Conservation (phyloP, 2,888 invertebrate species). For the Drosophila austrosaltans region DNA sequence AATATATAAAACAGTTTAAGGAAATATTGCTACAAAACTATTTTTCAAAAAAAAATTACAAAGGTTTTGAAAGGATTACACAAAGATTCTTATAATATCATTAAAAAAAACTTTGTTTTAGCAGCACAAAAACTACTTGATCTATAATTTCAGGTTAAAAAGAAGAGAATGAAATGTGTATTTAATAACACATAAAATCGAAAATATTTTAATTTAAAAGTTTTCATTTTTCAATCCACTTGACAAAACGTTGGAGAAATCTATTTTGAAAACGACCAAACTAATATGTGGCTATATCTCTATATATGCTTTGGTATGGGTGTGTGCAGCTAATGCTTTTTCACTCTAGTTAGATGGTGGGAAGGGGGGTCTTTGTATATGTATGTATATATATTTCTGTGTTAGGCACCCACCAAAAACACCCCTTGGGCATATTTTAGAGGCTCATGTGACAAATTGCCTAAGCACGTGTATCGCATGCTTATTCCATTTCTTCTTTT, state of each 20-base stretch:
- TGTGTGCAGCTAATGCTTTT: slow-evolving; percentile 55
- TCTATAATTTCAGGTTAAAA: too few species aligned
- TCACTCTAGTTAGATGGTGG: slow-evolving; percentile 43
- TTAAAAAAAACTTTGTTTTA: not conserved
- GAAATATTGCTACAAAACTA: too few species aligned
- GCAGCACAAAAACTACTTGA: too few species aligned
- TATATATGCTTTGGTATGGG: slow-evolving; percentile 14
- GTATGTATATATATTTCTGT: slow-evolving; percentile 15
- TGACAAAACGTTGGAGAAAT: not conserved
- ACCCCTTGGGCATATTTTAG: slow-evolving; percentile 79
- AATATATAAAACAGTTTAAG: too few species aligned
- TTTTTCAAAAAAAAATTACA: too few species aligned
- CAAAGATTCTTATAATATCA: too few species aligned
- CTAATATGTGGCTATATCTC: not conserved
- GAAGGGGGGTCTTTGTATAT: not conserved
- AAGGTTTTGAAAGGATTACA: too few species aligned
- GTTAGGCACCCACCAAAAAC: slow-evolving; percentile 44
- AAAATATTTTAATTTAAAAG: too few species aligned
- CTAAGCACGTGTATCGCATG: slow-evolving; percentile 77
- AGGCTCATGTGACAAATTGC: slow-evolving; percentile 81
- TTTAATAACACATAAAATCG: too few species aligned
- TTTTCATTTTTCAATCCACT: too few species aligned
- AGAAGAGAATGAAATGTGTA: not conserved
- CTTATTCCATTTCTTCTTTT: slow-evolving; percentile 51
- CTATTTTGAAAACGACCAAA: slow-evolving; percentile 7